phyloP scores from a whole-genome alignment of 2,113 vertebrate genomes.

The Morone chrysops region DNA sequence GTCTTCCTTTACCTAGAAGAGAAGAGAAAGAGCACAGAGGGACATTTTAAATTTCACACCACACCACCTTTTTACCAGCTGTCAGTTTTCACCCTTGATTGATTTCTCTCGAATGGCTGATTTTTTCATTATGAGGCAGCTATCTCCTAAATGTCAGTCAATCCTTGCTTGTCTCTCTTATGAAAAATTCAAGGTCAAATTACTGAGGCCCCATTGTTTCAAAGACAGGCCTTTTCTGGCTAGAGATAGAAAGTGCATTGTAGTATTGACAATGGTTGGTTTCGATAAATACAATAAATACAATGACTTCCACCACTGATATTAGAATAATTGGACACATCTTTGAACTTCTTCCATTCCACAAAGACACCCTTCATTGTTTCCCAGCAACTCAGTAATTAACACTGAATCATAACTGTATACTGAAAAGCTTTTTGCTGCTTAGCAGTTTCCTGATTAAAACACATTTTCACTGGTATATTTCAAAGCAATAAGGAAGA shows the following conservation, averaged over 20 bases:
- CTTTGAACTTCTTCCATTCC: neutral
- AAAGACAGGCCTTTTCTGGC: slow-evolving; percentile 4
- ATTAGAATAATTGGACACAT: slow-evolving; percentile 25
- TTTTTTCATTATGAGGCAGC: slow-evolving; percentile 68
- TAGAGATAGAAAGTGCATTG: slow-evolving; percentile 5
- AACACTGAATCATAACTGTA: neutral
- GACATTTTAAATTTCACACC: slow-evolving; percentile 61
- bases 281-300: neutral
- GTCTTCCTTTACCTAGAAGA: slow-evolving; percentile 94
- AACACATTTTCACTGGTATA: neutral
- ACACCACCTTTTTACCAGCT: slow-evolving; percentile 58
- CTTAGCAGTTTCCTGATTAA: neutral
- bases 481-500: neutral
- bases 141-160: slow-evolving; percentile 75
- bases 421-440: neutral
- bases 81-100: slow-evolving; percentile 76
- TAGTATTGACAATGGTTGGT: slow-evolving; percentile 11
- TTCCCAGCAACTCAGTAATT: neutral
- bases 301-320: neutral
- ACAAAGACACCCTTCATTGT: neutral
- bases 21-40: slow-evolving; percentile 52
- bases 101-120: slow-evolving; percentile 73
- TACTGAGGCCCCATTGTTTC: slow-evolving; percentile 39
- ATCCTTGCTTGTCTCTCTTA: slow-evolving; percentile 49
- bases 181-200: slow-evolving; percentile 73